Conservation (phyloP, 2,888 invertebrate species). For the Lycia hirtaria region DNA sequence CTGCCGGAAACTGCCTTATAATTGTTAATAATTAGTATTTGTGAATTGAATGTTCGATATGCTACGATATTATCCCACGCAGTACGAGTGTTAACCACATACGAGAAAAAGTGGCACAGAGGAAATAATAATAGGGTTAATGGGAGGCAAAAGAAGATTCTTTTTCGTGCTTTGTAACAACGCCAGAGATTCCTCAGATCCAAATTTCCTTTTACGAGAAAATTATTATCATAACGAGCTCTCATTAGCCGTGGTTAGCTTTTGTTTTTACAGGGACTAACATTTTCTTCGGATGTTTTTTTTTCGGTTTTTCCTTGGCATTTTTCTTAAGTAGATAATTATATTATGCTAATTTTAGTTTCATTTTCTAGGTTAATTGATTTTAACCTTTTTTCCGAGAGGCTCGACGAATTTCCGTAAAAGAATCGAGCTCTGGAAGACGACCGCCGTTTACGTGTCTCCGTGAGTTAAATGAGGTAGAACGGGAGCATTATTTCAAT, state of each 20-base stretch:
- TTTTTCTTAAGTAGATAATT: conserved; percentile 65
- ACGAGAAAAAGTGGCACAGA: background rate
- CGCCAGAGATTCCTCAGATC: conserved; percentile 28
- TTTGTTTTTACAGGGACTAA: conserved; percentile 58
- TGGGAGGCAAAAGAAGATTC: conserved; percentile 7
- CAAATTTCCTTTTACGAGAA: conserved; percentile 56
- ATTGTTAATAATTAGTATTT: no score
- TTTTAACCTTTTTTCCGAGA: conserved; percentile 24
- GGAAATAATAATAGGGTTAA: conserved; percentile 5
- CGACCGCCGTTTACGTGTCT: conserved; percentile 24
- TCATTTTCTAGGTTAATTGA: conserved; percentile 52
- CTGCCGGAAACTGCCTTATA: no score
- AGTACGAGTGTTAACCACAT: background rate
- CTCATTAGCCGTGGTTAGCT: conserved; percentile 67
- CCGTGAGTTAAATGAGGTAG: conserved; percentile 25
- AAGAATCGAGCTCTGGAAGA: conserved; percentile 2
- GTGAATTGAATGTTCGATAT: no score
- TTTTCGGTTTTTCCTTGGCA: conserved; percentile 44
- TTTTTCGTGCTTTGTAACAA: conserved; percentile 27
- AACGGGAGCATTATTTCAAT: conserved; percentile 36
- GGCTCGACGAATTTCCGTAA: conserved; percentile 9
- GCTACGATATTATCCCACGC: background rate
- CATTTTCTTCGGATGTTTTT: conserved; percentile 50
- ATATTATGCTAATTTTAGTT: conserved; percentile 69
- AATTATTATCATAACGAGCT: conserved; percentile 67